Evolutionary conservation across 2,113 vertebrate species (phyloP).

Genomic region (Vidua macroura): DNA sequence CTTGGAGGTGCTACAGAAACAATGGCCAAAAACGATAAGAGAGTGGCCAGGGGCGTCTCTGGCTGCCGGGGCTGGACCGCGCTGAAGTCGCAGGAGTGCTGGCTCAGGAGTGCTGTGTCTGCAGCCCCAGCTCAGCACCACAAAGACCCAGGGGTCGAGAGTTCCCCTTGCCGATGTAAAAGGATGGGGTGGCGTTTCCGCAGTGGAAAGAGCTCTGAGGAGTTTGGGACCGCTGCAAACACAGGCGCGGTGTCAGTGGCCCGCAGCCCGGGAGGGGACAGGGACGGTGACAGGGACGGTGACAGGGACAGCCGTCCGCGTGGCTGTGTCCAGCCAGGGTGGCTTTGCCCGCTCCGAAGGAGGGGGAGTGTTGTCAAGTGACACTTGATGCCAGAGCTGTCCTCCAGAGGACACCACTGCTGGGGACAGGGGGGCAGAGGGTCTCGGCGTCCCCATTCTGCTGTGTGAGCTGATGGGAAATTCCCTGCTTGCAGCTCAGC

Average conservation of each 20-base stretch:
- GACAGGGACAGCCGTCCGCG: neutral
- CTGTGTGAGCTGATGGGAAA: neutral
- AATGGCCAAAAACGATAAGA: neutral
- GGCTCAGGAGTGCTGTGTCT: neutral
- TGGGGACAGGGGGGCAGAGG: neutral
- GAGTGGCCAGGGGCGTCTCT: neutral
- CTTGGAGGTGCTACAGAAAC: neutral
- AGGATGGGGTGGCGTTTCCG: constrained; percentile 52
- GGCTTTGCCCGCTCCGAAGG: neutral
- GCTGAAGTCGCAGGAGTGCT: neutral
- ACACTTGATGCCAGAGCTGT: neutral
- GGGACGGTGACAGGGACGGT: neutral
- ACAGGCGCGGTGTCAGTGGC: fast-evolving
- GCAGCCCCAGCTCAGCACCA: neutral
- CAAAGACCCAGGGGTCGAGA: neutral
- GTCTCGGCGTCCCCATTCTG: fast-evolving
- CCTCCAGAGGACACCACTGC: neutral
- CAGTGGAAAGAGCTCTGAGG: neutral
- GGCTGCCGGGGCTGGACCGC: fast-evolving
- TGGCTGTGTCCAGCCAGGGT: fast-evolving
- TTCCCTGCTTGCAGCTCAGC: neutral
- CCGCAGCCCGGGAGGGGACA: neutral
- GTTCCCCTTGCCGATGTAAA: neutral
- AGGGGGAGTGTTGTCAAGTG: neutral
- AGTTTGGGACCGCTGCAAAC: neutral